Evolutionary conservation across 2,113 vertebrate species (phyloP), one percentile per base, ranked within the genome.

Genomic region (Aphyosemion australe): DNA sequence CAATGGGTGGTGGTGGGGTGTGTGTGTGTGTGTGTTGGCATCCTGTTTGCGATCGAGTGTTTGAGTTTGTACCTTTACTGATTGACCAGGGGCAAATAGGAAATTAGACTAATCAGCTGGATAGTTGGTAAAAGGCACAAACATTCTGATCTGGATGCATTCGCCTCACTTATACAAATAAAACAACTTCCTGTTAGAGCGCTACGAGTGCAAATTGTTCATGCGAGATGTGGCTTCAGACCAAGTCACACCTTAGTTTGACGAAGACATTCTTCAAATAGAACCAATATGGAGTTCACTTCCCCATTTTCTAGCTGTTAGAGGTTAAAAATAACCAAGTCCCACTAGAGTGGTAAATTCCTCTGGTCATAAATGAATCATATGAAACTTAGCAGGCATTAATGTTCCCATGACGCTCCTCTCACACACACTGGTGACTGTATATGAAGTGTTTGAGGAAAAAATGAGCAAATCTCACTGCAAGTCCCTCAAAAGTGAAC

Each of bases 91-190:
- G 58, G 5, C 74, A 76, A 53, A 39, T 41, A 73, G 83, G 79
- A 86, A 88, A 83, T 77, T 9, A 67, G 78, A 65, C 49, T 85
- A 84, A 84, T 82, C 62, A 82, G 69, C 43, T 59, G 41, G 19
- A 55, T 58, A 59, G 41, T 82, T 69, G 57, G 54, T 69, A 61
- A 43, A 14, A 19, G 14, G 57, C 52, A 31, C n/a, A 52, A 26
- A 26, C 49, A 19, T 32, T 32, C 12, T 48, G 19, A 56, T 48
- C 11, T 13, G 15, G 39, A 45, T n/a, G 11, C 4, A 8, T 69
- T 55, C 51, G 12, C 37, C 20, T 58, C 9, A 12, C 45, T 20
- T 21, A 56, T 42, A 41, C 51, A 7, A 59, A 10, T 12, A 42
- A 37, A 39, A 3, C 8, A 39, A 9, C 11, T 26, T 26, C 20